These are phyloP conservation scores for Tipula vernalis DNA, from an alignment of 2,888 invertebrate species.

Conservation along the genomic window DNA sequence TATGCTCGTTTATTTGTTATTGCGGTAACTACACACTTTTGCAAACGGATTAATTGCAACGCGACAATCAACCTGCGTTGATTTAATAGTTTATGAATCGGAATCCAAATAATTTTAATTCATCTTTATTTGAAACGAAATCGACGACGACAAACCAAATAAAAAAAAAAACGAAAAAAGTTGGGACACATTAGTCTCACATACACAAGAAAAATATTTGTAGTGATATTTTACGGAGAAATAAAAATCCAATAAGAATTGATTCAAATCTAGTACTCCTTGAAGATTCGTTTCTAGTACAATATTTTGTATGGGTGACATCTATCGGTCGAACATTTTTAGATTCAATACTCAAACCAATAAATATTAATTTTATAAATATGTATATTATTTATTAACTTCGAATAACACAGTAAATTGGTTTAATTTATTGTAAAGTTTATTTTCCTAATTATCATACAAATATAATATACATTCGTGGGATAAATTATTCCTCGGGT, in stretches of 20 bases:
- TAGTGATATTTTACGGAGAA: background rate
- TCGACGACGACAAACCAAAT: background rate
- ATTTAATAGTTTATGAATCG: background rate
- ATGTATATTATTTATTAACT: no score
- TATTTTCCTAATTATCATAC: background rate
- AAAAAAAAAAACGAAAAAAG: background rate
- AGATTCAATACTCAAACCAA: background rate
- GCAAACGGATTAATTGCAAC: background rate
- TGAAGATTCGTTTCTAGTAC: background rate
- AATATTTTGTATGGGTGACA: background rate
- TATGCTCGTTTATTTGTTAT: background rate
- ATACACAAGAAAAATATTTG: background rate
- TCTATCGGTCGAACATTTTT: background rate
- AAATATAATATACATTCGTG: background rate
- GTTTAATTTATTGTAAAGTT: background rate
- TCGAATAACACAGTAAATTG: no score
- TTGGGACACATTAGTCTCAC: background rate
- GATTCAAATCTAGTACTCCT: background rate
- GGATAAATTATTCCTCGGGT: slow-evolving; percentile 5
- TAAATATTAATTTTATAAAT: background rate
- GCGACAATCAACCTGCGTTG: background rate
- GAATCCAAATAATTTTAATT: background rate
- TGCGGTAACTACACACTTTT: background rate
- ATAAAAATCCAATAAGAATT: background rate
- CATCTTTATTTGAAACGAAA: background rate